Percentiles rank a stretch among this genome's conserved stretches.
Evolutionary conservation across 1,140 invertebrate genomes (phyloP).

Genomic region (Zaprionus kolodkinae): DNA sequence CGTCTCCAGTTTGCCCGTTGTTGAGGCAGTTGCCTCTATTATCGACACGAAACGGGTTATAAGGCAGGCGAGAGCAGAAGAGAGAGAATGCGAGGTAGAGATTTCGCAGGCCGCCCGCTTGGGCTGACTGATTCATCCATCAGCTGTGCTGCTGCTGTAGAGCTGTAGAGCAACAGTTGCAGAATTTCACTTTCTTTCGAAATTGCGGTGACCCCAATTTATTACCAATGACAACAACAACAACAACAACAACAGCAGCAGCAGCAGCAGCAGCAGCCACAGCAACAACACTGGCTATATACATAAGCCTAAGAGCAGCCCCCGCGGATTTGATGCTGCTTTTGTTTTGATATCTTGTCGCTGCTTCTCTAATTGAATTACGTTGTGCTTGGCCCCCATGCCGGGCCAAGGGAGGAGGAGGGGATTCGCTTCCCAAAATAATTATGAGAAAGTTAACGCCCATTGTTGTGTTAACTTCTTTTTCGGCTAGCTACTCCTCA

Average conservation of each 20-base stretch:
- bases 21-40: conserved; percentile 56
- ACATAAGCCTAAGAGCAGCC: conserved; percentile 31
- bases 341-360: conserved; percentile 64
- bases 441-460: conserved; percentile 77
- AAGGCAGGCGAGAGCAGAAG: neutral
- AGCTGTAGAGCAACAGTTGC: conserved; percentile 58
- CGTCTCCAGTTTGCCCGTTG: conserved; percentile 6
- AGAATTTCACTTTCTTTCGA: conserved; percentile 82
- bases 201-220: conserved; percentile 77
- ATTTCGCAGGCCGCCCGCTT: conserved; percentile 4
- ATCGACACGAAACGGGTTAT: conserved; percentile 69
- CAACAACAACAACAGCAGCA: conserved; percentile 17
- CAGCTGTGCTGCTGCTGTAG: conserved; percentile 49
- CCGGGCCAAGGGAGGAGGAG: neutral
- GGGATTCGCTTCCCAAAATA: conserved; percentile 46
- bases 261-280: conserved; percentile 7
- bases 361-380: conserved; percentile 71
- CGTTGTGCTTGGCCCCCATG: conserved; percentile 44
- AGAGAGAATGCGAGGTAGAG: conserved; percentile 11
- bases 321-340: conserved; percentile 54
- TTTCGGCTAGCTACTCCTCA: conserved; percentile 31
- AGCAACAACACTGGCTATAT: conserved; percentile 6
- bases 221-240: conserved; percentile 56
- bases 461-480: conserved; percentile 62
- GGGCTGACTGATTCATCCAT: conserved; percentile 52